A percentile compares a stretch with the other conserved stretches of the same genome.
phyloP scores from a whole-genome alignment of 2,797 vertebrate genomes.

The Peromyscus attwateri region DNA sequence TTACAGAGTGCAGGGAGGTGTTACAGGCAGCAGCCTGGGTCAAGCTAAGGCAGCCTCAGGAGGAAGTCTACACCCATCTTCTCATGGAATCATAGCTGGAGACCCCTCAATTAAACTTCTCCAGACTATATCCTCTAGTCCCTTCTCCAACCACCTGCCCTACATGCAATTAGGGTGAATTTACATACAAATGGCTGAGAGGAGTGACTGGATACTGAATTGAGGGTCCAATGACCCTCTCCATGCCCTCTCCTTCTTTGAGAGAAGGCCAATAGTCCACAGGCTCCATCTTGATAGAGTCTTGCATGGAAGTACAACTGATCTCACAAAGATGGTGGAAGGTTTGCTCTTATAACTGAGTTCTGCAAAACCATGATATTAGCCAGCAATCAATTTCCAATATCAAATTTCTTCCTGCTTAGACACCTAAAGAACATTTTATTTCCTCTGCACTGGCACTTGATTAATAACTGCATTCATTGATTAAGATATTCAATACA shows the following conservation, averaged over 20 bases:
- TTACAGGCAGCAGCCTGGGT: too few species aligned
- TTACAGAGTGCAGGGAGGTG: not conserved
- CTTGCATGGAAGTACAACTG: not conserved
- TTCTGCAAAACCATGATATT: not conserved
- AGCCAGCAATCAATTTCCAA: not conserved
- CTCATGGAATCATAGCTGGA: too few species aligned
- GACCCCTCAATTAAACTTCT: not conserved
- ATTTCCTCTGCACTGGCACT: not conserved
- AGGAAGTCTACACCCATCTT: too few species aligned
- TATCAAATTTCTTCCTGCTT: constrained; percentile 36
- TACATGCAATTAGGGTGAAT: not conserved
- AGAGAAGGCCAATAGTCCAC: not conserved
- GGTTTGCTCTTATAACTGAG: not conserved
- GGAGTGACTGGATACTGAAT: not conserved
- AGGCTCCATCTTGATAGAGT: not conserved
- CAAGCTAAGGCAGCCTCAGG: not conserved
- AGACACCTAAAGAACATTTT: not conserved
- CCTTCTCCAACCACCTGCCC: not conserved
- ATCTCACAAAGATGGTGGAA: not conserved
- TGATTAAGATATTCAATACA: not conserved
- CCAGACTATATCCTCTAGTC: too few species aligned
- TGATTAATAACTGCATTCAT: not conserved
- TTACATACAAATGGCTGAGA: not conserved
- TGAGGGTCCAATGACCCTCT: not conserved
- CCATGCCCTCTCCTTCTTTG: not conserved